A percentile compares a stretch with the other conserved stretches of the same genome.
These are phyloP conservation scores for Yponomeuta evonymella DNA, from an alignment of 2,888 invertebrate genomes.

Conservation along the genomic window DNA sequence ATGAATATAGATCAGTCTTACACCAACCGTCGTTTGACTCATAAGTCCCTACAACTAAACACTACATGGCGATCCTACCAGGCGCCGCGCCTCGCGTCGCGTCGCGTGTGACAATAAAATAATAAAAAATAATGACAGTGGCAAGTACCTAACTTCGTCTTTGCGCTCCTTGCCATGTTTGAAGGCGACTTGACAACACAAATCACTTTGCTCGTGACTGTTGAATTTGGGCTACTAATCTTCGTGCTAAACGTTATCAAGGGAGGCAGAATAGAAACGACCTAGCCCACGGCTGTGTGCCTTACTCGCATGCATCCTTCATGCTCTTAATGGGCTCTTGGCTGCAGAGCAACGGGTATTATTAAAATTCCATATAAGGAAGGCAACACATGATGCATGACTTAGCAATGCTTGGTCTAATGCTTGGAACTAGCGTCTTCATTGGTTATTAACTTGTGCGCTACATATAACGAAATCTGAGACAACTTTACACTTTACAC, in stretches of 20 bases:
- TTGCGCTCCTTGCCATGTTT: background rate
- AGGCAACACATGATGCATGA: background rate
- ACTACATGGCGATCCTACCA: no score
- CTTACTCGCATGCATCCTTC: conserved; percentile 30
- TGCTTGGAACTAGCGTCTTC: background rate
- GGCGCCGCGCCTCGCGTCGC: no score
- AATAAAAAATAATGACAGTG: background rate
- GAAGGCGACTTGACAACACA: background rate
- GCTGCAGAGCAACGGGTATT: conserved; percentile 30
- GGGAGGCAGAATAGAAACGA: conserved; percentile 21
- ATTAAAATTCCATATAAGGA: conserved; percentile 45
- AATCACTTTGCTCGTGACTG: background rate
- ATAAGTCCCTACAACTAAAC: no score
- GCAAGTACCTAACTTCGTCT: background rate
- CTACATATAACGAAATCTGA: background rate
- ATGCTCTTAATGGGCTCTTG: conserved; percentile 34
- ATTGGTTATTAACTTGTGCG: background rate
- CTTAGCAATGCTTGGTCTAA: background rate
- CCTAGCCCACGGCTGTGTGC: conserved; percentile 18
- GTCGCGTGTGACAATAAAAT: no score
- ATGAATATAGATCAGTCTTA: no score
- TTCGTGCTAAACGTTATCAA: conserved; percentile 27
- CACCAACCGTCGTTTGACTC: no score
- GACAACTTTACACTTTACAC: background rate
- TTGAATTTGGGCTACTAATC: conserved; percentile 17